Base-by-base conservation (phyloP, 1,140 invertebrate species). In the Popillia japonica region DNA sequence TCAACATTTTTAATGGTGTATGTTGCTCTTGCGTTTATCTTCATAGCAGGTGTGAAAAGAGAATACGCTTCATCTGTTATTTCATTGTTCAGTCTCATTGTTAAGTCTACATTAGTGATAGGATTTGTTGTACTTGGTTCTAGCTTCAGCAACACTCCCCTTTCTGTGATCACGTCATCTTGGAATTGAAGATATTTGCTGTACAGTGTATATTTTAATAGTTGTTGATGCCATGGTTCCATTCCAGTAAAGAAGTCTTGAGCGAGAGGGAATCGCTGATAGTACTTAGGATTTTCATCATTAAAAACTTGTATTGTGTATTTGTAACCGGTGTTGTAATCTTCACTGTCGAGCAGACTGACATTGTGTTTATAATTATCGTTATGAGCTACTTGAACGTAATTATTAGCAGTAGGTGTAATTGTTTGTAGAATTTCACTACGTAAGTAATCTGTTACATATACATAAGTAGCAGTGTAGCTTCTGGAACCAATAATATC, bases 291-390 rank as follows among this genome's bases (percentile, higher is more conserved):
- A 48, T 78, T 27, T 40, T 88, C 87, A 78, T 86, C 88, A 78
- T 87, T 83, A 22, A 86, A 86, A 41, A 86, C 76, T 10, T 34
- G 40, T 41, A 79, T 72, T 7, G 79, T 76, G 11, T 79, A 85
- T 8, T 83, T 81, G n/a, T 85, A 80, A 27, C 87, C 88, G 7
- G 79, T 81, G 22, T 87, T 86, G 20, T 84, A 77, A 48, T 77
- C 20, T 20, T 84, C 82, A n/a, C 73, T 77, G 17, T 83, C 79
- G 20, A 78, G 75, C 8, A 83, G 64, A 81, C 77, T 82, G 81
- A 86, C 84, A 72, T 84, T 78, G 17, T 81, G 82, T 77, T 83
- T 86, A 7, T 83, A 20, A 9, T 82, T 75, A 6, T 81, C 61
- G 14, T 81, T 83, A 23, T 81, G 81, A 10, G 81, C 84, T n/a